Conservation (phyloP, 2,113 vertebrate genomes). For the Tragulus kanchil region DNA sequence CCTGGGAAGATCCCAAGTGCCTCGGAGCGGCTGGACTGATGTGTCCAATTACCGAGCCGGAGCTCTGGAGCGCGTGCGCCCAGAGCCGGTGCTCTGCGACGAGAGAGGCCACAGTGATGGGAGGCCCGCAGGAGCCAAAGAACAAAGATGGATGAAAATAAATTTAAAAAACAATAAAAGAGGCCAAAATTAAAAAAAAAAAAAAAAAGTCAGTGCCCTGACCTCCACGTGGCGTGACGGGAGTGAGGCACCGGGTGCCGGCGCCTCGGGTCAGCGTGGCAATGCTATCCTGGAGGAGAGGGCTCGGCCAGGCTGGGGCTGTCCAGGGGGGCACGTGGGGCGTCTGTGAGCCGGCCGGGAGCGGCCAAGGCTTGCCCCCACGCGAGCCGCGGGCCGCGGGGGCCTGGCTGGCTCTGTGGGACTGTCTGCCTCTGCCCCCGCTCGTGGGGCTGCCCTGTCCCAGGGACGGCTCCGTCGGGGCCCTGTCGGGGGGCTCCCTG, state of each 20-base stretch:
- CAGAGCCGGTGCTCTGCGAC: no score
- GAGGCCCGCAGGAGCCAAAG: no score
- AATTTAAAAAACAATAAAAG: no score
- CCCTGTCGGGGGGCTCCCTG: no score
- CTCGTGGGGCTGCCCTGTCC: neutral
- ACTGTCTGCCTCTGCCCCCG: neutral
- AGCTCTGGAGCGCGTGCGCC: no score
- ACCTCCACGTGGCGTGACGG: neutral
- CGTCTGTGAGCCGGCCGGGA: neutral
- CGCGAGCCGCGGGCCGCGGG: fast-evolving
- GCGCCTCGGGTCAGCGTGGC: fast-evolving
- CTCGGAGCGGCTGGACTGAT: no score
- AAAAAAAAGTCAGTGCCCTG: neutral
- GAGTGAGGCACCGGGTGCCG: neutral
- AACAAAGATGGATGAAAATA: no score
- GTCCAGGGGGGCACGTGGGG: no score
- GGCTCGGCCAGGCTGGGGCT: neutral
- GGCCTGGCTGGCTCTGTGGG: neutral
- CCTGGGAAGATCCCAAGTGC: no score
- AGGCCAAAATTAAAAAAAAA: neutral
- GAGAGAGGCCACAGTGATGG: no score
- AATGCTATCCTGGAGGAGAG: neutral
- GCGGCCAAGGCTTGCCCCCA: neutral
- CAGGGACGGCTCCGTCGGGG: no score
- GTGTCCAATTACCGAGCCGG: no score